Percentiles rank a stretch among this genome's conserved stretches.
These are phyloP conservation scores for Pocillopora verrucosa DNA, from an alignment of 64 coral and sea anemone genomes.

Conservation along the genomic window DNA sequence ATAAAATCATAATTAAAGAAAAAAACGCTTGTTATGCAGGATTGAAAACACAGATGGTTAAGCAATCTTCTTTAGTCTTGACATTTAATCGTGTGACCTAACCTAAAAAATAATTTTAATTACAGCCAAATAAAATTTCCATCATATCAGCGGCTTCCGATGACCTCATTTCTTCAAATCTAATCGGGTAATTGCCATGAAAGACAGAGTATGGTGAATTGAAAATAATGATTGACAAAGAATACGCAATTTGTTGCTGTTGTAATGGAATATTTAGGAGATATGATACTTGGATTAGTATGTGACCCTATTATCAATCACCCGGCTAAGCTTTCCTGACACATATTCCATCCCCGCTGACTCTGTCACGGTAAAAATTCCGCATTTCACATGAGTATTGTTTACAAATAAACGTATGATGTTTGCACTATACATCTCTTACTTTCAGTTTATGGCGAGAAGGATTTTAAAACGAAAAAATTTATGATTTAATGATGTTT, in stretches of 20 bases:
- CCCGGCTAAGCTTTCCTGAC: background rate
- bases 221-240: background rate
- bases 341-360: background rate
- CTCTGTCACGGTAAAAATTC: background rate
- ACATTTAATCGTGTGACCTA: background rate
- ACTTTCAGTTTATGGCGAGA: constrained; percentile 2
- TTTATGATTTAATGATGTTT: no score
- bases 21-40: background rate
- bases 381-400: background rate
- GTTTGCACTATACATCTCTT: background rate
- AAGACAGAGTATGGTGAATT: background rate
- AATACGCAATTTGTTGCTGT: background rate
- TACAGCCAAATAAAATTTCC: background rate
- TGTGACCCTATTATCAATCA: background rate
- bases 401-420: background rate
- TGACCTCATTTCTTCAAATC: background rate
- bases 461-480: background rate
- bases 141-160: background rate
- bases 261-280: background rate
- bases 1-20: no score
- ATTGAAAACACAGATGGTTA: background rate
- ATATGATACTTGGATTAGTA: background rate
- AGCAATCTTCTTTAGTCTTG: background rate
- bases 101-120: background rate
- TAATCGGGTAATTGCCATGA: background rate